These are phyloP conservation scores for Microplitis mediator DNA, from an alignment of 1,140 invertebrate species.

Conservation along the genomic window DNA sequence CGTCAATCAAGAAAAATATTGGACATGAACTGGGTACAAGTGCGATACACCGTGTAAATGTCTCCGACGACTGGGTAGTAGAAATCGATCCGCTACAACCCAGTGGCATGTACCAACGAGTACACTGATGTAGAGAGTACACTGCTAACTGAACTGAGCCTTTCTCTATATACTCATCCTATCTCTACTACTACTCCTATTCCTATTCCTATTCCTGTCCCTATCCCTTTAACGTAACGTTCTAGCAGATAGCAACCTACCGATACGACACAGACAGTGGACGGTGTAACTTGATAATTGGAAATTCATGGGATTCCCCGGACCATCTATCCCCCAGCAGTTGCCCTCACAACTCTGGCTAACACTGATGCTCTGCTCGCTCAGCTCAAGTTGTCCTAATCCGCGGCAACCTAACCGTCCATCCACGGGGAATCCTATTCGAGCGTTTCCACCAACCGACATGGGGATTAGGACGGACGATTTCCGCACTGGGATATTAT, in stretches of 20 bases:
- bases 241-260: too few relatives aligned
- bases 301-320: constrained; percentile 31
- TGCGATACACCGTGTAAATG: constrained; percentile 19
- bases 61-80: background rate
- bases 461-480: constrained; percentile 28
- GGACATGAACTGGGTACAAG: background rate
- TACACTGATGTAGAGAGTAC: too few relatives aligned
- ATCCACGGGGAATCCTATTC: constrained; percentile 26
- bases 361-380: background rate
- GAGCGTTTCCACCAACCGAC: constrained; percentile 25
- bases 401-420: constrained; percentile 29
- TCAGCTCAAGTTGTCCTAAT: constrained; percentile 31
- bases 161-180: too few relatives aligned
- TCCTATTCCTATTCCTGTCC: too few relatives aligned
- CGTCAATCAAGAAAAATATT: constrained; percentile 18
- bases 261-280: too few relatives aligned
- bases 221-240: too few relatives aligned
- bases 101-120: too few relatives aligned
- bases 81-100: background rate
- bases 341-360: background rate
- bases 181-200: too few relatives aligned
- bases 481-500: constrained; percentile 30
- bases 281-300: constrained; percentile 30
- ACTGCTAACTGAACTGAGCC: too few relatives aligned
- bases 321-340: background rate